Percentiles rank a stretch among this genome's conserved stretches.
Evolutionary conservation across 2,888 invertebrate genomes (phyloP).

Genomic region (Celastrina argiolus): DNA sequence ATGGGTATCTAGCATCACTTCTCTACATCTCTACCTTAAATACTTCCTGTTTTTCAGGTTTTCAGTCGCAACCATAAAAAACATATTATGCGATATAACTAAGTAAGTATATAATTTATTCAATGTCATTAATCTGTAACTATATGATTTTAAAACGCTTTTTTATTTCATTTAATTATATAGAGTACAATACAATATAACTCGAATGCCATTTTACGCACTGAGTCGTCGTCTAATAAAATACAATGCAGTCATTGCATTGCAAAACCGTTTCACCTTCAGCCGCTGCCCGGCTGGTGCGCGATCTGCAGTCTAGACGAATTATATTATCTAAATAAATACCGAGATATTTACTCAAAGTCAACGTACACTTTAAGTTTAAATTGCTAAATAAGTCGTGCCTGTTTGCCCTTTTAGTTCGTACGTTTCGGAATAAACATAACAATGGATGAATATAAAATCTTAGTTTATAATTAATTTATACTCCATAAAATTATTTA

Average conservation of each 20-base stretch:
- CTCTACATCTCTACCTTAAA: no score
- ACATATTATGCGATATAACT: no score
- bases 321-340: slow-evolving; percentile 72
- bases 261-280: slow-evolving; percentile 54
- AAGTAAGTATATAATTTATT: no score
- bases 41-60: no score
- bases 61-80: no score
- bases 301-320: slow-evolving; percentile 67
- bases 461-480: neutral
- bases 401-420: slow-evolving; percentile 7
- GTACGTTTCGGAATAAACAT: neutral
- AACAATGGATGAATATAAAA: neutral
- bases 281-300: slow-evolving; percentile 40
- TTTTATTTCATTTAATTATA: neutral
- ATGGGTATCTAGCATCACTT: no score
- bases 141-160: no score
- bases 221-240: neutral
- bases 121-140: no score
- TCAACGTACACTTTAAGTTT: slow-evolving; percentile 23
- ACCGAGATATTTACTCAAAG: slow-evolving; percentile 47
- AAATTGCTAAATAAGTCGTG: slow-evolving; percentile 1
- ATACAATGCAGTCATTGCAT: slow-evolving; percentile 33
- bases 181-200: neutral
- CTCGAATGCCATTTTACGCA: neutral
- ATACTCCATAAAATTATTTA: neutral